Evolutionary conservation across 2,113 vertebrate genomes (phyloP).

Genomic region (Cairina moschata): DNA sequence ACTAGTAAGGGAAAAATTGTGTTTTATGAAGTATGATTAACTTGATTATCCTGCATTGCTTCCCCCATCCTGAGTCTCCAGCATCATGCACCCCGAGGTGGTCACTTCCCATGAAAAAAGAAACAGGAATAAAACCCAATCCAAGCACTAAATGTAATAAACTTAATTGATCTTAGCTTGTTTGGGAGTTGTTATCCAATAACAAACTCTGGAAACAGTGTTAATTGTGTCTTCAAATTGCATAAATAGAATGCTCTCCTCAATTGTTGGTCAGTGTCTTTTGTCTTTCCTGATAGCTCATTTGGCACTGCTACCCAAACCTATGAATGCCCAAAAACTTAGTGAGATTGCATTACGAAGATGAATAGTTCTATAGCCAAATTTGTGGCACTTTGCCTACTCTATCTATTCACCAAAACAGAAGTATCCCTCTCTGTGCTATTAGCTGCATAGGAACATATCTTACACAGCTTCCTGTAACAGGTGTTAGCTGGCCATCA

Average conservation of each 20-base stretch:
- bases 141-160: background rate
- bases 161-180: background rate
- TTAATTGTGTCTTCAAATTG: background rate
- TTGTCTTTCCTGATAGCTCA: background rate
- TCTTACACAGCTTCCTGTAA: background rate
- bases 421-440: background rate
- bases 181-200: background rate
- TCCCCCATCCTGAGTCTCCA: background rate
- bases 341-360: background rate
- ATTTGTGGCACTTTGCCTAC: background rate
- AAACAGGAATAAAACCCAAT: background rate
- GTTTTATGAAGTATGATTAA: background rate
- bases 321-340: background rate
- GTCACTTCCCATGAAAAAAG: background rate
- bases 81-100: rapidly evolving
- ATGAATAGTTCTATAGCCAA: background rate
- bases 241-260: background rate
- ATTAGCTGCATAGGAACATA: background rate
- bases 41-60: background rate
- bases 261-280: background rate
- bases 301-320: background rate
- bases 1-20: background rate
- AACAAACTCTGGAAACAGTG: background rate
- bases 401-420: background rate
- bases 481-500: background rate